A percentile compares a stretch with the other conserved stretches of the same genome.
phyloP scores from a whole-genome alignment of 2,888 invertebrate species.

The Chaetogeoica ovagalla region DNA sequence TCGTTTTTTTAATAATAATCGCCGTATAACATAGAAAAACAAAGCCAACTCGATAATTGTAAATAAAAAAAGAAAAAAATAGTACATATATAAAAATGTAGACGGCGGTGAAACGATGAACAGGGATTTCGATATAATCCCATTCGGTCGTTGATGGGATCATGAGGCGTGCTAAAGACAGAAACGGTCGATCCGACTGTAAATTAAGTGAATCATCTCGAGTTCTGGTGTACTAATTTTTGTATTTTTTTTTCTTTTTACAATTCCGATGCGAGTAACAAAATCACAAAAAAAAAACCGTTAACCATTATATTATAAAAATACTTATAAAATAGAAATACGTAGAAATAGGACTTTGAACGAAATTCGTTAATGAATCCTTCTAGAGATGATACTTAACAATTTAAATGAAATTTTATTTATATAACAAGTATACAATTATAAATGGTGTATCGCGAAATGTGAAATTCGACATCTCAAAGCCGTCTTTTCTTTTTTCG shows the following conservation, averaged over 20 bases:
- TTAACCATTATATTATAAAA: constrained; percentile 34
- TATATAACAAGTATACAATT: not conserved
- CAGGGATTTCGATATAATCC: constrained; percentile 35
- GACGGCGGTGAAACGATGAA: constrained; percentile 12
- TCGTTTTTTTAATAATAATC: too few species aligned
- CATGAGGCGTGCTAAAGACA: constrained; percentile 47
- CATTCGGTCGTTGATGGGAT: constrained; percentile 43
- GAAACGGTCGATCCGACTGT: constrained; percentile 36
- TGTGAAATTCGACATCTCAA: too few species aligned
- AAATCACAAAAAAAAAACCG: not conserved
- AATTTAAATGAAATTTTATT: not conserved
- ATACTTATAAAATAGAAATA: constrained; percentile 2
- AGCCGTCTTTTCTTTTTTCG: too few species aligned
- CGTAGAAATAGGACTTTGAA: constrained; percentile 29
- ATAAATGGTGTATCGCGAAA: not conserved
- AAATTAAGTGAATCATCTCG: constrained; percentile 40
- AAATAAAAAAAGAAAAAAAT: too few species aligned
- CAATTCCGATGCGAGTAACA: not conserved
- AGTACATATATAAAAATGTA: not conserved
- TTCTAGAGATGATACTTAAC: not conserved
- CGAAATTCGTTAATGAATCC: not conserved
- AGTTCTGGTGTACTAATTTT: constrained; percentile 2
- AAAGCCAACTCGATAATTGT: too few species aligned
- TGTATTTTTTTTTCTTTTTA: constrained; percentile 12
- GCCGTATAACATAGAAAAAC: too few species aligned